These are phyloP conservation scores for Andrena marginata DNA, from an alignment of 2,888 invertebrate genomes.

Conservation along the genomic window DNA sequence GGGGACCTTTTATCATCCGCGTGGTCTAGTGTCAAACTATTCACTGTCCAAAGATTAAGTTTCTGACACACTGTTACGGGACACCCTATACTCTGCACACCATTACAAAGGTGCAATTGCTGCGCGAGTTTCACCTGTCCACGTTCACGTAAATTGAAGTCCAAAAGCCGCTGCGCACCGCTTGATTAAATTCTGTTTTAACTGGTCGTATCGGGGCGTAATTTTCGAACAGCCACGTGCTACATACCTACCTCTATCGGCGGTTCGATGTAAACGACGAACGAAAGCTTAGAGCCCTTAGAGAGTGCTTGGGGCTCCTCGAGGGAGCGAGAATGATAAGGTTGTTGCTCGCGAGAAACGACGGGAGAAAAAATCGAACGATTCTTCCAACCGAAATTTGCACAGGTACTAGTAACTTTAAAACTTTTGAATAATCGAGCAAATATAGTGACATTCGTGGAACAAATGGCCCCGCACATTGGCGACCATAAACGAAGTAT, in stretches of 20 bases:
- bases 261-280: background rate
- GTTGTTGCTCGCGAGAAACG: no score
- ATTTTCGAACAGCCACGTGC: constrained; percentile 4
- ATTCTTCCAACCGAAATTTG: no score
- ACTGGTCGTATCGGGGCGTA: constrained; percentile 3
- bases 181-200: constrained; percentile 41
- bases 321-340: no score
- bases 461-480: background rate
- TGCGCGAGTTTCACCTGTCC: constrained; percentile 11
- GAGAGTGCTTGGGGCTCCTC: background rate
- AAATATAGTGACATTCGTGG: background rate
- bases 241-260: background rate
- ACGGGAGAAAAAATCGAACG: no score
- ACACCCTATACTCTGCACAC: background rate
- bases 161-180: background rate
- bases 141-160: constrained; percentile 5
- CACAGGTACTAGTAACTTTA: no score
- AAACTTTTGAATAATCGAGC: background rate
- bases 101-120: background rate
- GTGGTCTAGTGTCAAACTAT: no score
- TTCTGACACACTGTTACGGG: background rate
- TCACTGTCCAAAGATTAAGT: background rate
- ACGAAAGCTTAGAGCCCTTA: background rate
- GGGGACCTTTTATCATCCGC: no score
- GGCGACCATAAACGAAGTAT: background rate